Base-by-base conservation (phyloP, 2,888 invertebrate species). In the Chironomus riparius region DNA sequence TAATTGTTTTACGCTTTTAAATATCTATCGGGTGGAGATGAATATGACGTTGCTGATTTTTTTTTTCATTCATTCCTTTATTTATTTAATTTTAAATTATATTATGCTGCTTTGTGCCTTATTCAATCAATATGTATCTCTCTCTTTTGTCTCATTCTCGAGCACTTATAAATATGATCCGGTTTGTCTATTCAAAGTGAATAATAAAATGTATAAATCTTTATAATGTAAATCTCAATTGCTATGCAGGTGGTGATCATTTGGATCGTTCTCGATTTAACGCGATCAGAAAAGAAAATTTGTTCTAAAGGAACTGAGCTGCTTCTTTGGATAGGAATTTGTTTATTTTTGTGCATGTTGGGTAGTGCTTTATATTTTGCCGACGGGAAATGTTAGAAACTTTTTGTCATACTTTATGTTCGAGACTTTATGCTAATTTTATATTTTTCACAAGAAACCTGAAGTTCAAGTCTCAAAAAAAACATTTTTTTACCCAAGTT, bases 1-100 rank as follows among this genome's bases (percentile, higher is more conserved):
- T 65, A 24, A 65, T 65, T 65, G 22, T 65, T 65, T 65, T 65
- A 65, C 65, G 65, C 65, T 65, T 24, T 65, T 65, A 65, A 65
- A 65, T 24, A 65, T 65, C 21, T 13, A 21, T 65, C 22, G 65
- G 13, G 65, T 24, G 65, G 24, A 65, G 65, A 56, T 65, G 65
- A 65, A 65, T 65, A 65, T 65, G 65, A 65, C 65, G 18, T 65
- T 65, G 22, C 10, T 24, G 10, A 3, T 24, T 65, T 12, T 28
- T n/a, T n/a, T 6, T 21, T 21, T 24, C 18, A n/a, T 56, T n/a
- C n/a, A 15, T n/a, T 56, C n/a, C 18, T 18, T 15, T 56, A 56
- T 56, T 15, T 56, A 18, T 18, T 18, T 18, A 56, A 56, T 13
- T 50, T 50, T 56, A 7, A 18, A 18, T 56, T 15, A 18, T 56